Evolutionary conservation across 2,797 vertebrate species (phyloP), one percentile per base, ranked within the genome.

Genomic region (Pseudopleuronectes americanus): DNA sequence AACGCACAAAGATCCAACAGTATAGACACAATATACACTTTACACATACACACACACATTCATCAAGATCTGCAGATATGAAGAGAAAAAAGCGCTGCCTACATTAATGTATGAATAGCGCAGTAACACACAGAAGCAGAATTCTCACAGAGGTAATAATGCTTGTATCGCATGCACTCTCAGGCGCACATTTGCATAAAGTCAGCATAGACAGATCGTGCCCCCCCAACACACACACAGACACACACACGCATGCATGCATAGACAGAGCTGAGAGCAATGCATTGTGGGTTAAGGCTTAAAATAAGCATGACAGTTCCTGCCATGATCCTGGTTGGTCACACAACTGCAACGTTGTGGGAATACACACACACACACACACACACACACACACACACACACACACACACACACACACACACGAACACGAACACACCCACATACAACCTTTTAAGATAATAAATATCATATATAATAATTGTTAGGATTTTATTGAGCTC

Each of bases 221-320:
- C 57, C 73, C 62, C 17, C 41, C 64, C 36, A 4, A 45, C 43
- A 58, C 41, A 43, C 56, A 41, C 48, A 48, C 45, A 52, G 17
- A 31, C 56, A 66, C 68, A 75, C 49, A 43, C 57, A 74, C 19
- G 48, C 47, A 48, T 54, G 64, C 33, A 48, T 45, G 49, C 75
- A 69, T 38, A 83, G 45, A 70, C 41, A 81, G 64, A 85, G 81
- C 69, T 84, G 73, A 86, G 80, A 88, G 84, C 68, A 71, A 43
- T 84, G 88, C 83, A 88, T 87, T 87, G 64, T 90, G 85, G 88
- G 81, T 67, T 83, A 64, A 84, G 58, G 81, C 85, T 88, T 89
- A 84, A 89, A 90, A 87, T 86, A 83, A 83, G 61, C 87, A 71
- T 81, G 72, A 70, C 68, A 79, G 74, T 79, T 81, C 48, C 64